Evolutionary conservation across 2,113 vertebrate species (phyloP), one percentile per base, ranked within the genome.

Genomic region (Phalacrocorax carbo): DNA sequence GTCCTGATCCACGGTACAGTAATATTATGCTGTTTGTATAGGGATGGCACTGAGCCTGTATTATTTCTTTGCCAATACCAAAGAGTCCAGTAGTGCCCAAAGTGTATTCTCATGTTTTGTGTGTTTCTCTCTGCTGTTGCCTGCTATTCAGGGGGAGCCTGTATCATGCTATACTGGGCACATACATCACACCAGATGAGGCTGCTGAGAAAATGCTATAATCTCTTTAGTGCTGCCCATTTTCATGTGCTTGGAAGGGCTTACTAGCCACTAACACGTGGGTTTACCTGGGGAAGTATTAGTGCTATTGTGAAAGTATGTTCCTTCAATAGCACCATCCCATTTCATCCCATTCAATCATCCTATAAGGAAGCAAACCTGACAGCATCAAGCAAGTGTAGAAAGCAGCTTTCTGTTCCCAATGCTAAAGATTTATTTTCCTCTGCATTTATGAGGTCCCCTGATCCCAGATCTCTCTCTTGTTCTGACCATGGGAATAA

Each of bases 211-310:
- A 95, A 86, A 89, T 93, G 69, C 83, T 36, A 2, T 91, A 64
- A 91, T 92, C 72, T 88, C 80, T 95, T 96, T 68, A 95, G 55
- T n/a, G 51, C 80, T 94, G 80, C 60, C 86, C 55, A 29, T 94
- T 96, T 94, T 73, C 36, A 86, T 72, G 54, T 64, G 65, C 71
- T 90, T 82, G 75, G 62, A 85, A 94, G 71, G 62, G 64, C 57
- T 92, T 93, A 77, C 76, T 77, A 32, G 68, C 68, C 58, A 58
- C 76, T 78, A 78, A 66, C 29, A 2, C 21, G 66, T 66, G 75
- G 44, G 49, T 58, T 94, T 90, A 96, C 90, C 93, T 95, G 82
- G 55, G 64, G 23, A 94, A 42, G 82, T 38, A 81, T 80, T 87
- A 92, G 65, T 55, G 52, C 52, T 71, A 7, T 64, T 4, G 1